A percentile compares a stretch with the other conserved stretches of the same genome.
Evolutionary conservation across 2,888 invertebrate genomes (phyloP).

Genomic region (Psylliodes chrysocephalus): DNA sequence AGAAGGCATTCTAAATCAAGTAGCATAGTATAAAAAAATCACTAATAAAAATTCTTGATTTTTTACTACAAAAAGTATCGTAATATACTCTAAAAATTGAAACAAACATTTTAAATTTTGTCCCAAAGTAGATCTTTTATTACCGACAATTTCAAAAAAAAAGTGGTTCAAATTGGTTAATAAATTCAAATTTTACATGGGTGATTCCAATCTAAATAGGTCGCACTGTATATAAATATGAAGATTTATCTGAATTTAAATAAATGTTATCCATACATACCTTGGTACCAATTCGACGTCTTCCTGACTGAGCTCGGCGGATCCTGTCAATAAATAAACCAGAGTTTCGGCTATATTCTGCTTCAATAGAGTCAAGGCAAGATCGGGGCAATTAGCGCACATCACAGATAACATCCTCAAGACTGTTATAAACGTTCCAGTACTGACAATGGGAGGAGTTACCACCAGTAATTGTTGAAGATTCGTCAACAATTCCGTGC

Average conservation of each 20-base stretch:
- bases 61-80: too few relatives aligned
- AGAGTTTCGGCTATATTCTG: slow-evolving; percentile 97
- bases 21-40: too few relatives aligned
- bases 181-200: not conserved
- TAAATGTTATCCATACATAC: too few relatives aligned
- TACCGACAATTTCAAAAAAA: too few relatives aligned
- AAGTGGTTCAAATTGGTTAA: too few relatives aligned
- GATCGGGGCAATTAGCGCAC: slow-evolving; percentile 94
- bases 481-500: slow-evolving; percentile 89
- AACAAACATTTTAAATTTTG: too few relatives aligned
- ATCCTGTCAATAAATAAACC: slow-evolving; percentile 93
- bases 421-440: slow-evolving; percentile 95
- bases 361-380: slow-evolving; percentile 90
- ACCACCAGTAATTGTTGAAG: slow-evolving; percentile 93
- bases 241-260: too few relatives aligned
- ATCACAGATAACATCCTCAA: slow-evolving; percentile 95
- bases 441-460: slow-evolving; percentile 94
- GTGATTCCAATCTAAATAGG: not conserved
- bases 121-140: too few relatives aligned
- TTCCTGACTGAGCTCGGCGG: slow-evolving; percentile 68
- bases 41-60: too few relatives aligned
- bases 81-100: too few relatives aligned
- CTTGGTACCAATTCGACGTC: slow-evolving; percentile 89
- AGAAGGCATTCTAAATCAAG: too few relatives aligned
- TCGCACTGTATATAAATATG: too few relatives aligned